phyloP scores from a whole-genome alignment of 2,888 invertebrate species.

The Tuberolachnus salignus region DNA sequence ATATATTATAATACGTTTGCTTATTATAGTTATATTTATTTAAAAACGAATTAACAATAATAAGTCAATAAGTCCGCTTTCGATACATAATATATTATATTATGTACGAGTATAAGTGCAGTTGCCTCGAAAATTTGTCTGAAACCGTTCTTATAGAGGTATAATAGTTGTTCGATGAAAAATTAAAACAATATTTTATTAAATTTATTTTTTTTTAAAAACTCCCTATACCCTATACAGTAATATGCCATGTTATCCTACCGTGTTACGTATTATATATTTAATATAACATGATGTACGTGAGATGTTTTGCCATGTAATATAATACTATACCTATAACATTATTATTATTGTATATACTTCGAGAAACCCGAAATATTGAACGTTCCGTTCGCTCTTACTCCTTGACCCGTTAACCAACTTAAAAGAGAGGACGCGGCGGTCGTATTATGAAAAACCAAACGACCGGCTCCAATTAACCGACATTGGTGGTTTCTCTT shows the following conservation, averaged over 20 bases:
- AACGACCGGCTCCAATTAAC: constrained; percentile 56
- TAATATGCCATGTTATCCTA: background rate
- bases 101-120: too few relatives aligned
- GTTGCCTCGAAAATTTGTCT: too few relatives aligned
- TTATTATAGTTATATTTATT: background rate
- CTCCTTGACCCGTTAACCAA: constrained; percentile 56
- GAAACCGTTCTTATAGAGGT: too few relatives aligned
- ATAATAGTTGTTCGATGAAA: background rate
- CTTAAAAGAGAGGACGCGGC: constrained; percentile 55
- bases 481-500: constrained; percentile 56
- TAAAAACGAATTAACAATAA: background rate
- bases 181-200: background rate
- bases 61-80: background rate
- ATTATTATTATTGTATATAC: too few relatives aligned
- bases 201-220: background rate
- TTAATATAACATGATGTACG: too few relatives aligned
- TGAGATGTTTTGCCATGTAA: constrained; percentile 40
- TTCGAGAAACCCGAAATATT: constrained; percentile 53
- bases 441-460: constrained; percentile 52
- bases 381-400: constrained; percentile 56
- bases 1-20: background rate
- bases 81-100: too few relatives aligned
- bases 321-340: background rate
- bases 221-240: background rate
- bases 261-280: too few relatives aligned